Base-by-base conservation (phyloP, 2,797 vertebrate genomes). In the Pelobates cultripes region DNA sequence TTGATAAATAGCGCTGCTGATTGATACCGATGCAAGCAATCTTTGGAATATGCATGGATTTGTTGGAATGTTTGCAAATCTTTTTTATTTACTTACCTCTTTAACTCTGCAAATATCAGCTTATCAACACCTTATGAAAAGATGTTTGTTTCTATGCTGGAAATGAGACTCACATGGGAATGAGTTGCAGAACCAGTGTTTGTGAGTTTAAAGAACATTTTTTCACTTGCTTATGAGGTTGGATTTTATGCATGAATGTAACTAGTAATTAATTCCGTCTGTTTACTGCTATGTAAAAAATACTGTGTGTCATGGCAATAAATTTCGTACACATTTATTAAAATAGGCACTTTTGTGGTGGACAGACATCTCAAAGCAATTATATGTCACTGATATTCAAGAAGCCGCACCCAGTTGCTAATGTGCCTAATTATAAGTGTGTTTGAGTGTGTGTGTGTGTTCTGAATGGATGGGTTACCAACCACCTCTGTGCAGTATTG, bases 1-100 rank as follows among this genome's bases (percentile, higher is more conserved):
- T 64, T 79, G 82, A 83, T 83, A 79, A 83, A 83, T 83, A 51
- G 68, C 72, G 43, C 74, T 67, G 57, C 17, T 79, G 77, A 80
- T 79, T 72, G 82, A 80, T 40, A 66, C 60, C 43, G 73, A 84
- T 84, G 64, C 45, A n/a, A 55, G 66, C 66, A 60, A 68, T 43
- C 47, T 47, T 42, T 77, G 77, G 67, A 41, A 57, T 79, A 79
- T 73, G 60, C 45, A 64, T 55, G 45, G 17, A n/a, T 75, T 78
- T 84, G 44, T 75, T 76, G 69, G 72, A 75, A 75, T 79, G 72
- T 84, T 80, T 71, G 78, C 77, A 84, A 84, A 75, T 44, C 45
- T 6, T 73, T 83, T 40, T 55, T 79, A 76, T 84, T 80, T 84
- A 75, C 68, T 72, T 79, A 80, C 77, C 82, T 57, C 73, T 66